These are phyloP conservation scores for Cephus nigrinus DNA, from an alignment of 2,888 invertebrate species.

Conservation along the genomic window DNA sequence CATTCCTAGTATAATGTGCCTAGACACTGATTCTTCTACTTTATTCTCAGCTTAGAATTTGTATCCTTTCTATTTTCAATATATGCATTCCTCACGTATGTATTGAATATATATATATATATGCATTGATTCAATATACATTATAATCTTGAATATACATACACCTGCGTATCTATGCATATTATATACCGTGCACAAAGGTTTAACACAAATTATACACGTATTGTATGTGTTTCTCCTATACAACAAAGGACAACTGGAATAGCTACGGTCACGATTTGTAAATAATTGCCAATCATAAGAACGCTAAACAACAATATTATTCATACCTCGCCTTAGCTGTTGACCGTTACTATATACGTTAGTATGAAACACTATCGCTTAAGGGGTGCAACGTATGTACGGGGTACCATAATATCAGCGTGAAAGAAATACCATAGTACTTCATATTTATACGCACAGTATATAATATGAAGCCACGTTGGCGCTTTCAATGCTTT, in stretches of 20 bases:
- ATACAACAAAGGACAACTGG: neutral
- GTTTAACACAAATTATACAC: neutral
- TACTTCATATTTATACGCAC: neutral
- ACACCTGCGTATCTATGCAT: too few relatives aligned
- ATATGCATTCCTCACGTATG: neutral
- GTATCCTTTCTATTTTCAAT: neutral
- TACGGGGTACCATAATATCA: slow-evolving; percentile 14
- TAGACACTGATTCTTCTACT: too few relatives aligned
- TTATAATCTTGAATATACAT: too few relatives aligned
- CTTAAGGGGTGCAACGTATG: slow-evolving; percentile 1
- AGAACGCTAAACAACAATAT: neutral
- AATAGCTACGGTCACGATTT: neutral
- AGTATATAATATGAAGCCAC: neutral
- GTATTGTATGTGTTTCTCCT: neutral
- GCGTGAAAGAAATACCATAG: slow-evolving; percentile 5
- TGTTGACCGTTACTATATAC: neutral
- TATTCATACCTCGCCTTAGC: neutral
- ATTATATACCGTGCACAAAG: neutral
- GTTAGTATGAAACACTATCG: neutral
- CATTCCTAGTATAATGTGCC: too few relatives aligned
- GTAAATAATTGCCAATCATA: neutral
- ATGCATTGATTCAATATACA: too few relatives aligned
- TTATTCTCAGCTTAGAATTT: neutral
- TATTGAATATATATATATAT: too few relatives aligned
- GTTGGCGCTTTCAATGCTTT: neutral